These are phyloP conservation scores for Gibbula magus DNA, from an alignment of 2,888 invertebrate species.

Conservation along the genomic window DNA sequence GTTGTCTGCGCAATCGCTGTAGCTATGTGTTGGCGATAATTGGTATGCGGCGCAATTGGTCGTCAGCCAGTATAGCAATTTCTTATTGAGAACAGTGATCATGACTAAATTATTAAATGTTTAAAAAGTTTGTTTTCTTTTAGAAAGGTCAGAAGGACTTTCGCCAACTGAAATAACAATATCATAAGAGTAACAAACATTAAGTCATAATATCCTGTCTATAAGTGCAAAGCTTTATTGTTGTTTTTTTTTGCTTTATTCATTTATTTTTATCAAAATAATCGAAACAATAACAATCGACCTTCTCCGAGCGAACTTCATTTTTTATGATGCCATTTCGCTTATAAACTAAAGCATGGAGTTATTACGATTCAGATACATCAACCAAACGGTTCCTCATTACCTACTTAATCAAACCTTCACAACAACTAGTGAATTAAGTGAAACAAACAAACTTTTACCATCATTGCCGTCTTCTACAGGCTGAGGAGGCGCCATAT, in stretches of 20 bases:
- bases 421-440: neutral
- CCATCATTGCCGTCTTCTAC: constrained; percentile 1
- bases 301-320: neutral
- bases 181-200: neutral
- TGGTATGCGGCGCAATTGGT: too few species aligned
- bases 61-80: too few species aligned
- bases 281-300: neutral
- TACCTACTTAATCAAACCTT: too few species aligned
- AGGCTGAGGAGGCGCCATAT: constrained; percentile 20
- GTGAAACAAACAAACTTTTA: neutral
- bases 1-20: too few species aligned
- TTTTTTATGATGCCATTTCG: neutral
- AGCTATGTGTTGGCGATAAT: too few species aligned
- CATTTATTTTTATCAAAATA: neutral
- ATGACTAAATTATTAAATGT: too few species aligned
- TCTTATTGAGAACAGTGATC: too few species aligned
- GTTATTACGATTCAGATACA: neutral
- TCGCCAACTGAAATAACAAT: neutral
- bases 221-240: too few species aligned
- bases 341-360: neutral
- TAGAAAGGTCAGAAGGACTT: neutral
- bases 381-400: neutral
- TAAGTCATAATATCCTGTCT: neutral
- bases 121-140: neutral
- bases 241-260: neutral